Base-by-base conservation (phyloP, 2,113 vertebrate genomes). In the Corythaixoides concolor region DNA sequence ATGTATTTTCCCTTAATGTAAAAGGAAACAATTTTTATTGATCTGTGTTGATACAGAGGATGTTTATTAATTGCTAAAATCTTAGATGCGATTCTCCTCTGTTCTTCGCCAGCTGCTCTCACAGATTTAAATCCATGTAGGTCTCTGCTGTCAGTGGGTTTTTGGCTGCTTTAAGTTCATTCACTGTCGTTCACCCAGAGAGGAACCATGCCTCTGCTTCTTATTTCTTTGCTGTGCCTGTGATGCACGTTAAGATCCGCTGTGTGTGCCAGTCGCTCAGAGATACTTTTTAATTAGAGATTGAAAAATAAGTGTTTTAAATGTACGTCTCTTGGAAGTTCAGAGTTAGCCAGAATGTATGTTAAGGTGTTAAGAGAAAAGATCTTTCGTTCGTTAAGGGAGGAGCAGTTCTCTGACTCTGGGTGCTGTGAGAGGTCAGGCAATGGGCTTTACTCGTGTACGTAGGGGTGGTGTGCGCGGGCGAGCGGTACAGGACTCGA, bases 221-320 rank as follows among this genome's bases (percentile, higher is more conserved):
- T 78, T 55, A 12, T 55, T 89, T 87, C 32, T 91, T 72, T 67
- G 59, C 85, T 5, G 4, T 73, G 90, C 39, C 60, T 50, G 35
- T 3, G 20, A 18, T 79, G 18, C 35, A 11, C 0, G 0, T 68
- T 78, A 27, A 45, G 52, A 82, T 81, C 76, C 52, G 20, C 35
- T 50, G 3, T 49, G 33, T 21, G 5, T 69, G 26, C 53, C 67
- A 47, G 21, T 50, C 23, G 26, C 60, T 78, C 35, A 30, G 68
- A 81, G 63, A 45, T 70, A 9, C 32, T 72, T 90, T 86, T 64
- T n/a, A 66, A 62, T 67, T 50, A 72, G 43, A 41, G 50, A 66
- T 22, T 47, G 30, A 76, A 96, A 93, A 89, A 81, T 21, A 87
- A 93, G 10, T 88, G 45, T 30, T 86, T 85, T 39, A 93, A 74